Percentiles rank a stretch among this genome's conserved stretches.
Conservation (phyloP, 2,113 vertebrate species). For the Cyprinodon variegatus region DNA sequence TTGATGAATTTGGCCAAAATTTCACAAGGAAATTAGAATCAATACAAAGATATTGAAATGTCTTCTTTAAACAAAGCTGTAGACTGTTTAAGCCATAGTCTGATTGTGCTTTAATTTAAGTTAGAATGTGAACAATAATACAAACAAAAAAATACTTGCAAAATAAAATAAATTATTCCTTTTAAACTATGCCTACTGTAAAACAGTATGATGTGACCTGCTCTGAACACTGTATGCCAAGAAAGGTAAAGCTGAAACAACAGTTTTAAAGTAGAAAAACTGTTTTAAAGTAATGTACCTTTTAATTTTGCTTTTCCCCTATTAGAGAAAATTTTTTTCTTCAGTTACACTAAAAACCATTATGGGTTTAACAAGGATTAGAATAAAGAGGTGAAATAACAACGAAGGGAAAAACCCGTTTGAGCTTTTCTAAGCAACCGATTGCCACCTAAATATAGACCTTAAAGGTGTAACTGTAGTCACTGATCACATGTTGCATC, state of each 20-base stretch:
- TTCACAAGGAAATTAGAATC: not conserved
- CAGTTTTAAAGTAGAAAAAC: not conserved
- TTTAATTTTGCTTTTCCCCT: not conserved
- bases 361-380: not conserved
- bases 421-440: not conserved
- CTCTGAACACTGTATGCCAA: not conserved
- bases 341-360: not conserved
- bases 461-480: not conserved
- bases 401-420: not conserved
- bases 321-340: not conserved
- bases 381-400: not conserved
- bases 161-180: not conserved
- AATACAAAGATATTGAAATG: not conserved
- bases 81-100: too few relatives aligned
- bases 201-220: not conserved
- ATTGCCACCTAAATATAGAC: not conserved
- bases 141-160: not conserved
- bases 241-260: not conserved
- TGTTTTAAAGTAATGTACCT: too few relatives aligned
- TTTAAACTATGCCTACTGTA: not conserved
- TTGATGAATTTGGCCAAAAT: not conserved
- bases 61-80: too few relatives aligned
- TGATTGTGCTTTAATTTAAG: too few relatives aligned
- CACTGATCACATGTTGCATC: not conserved
- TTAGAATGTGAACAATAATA: too few relatives aligned